phyloP scores from a whole-genome alignment of 1,140 invertebrate species.

The Catajapyx aquilonaris region DNA sequence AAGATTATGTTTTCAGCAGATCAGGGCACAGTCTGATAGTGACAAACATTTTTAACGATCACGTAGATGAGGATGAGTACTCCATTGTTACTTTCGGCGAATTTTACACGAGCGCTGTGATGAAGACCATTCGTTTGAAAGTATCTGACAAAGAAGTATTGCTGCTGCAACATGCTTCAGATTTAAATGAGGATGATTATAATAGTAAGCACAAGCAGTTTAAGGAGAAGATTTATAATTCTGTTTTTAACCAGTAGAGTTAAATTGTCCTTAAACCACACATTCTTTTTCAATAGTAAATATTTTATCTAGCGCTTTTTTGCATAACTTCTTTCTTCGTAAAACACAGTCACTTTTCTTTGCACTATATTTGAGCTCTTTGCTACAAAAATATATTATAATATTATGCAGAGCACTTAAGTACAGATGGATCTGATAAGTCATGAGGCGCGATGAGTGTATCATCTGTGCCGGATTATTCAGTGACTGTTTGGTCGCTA shows the following conservation, averaged over 20 bases:
- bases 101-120: not conserved
- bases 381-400: too few species aligned
- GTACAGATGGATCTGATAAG: too few species aligned
- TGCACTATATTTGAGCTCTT: too few species aligned
- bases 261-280: too few species aligned
- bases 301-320: too few species aligned
- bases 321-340: too few species aligned
- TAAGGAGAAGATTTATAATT: not conserved
- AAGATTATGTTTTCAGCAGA: not conserved
- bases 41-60: not conserved
- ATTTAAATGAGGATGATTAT: not conserved
- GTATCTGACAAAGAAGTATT: not conserved
- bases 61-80: not conserved
- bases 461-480: too few species aligned
- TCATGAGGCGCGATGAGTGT: too few species aligned
- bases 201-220: not conserved
- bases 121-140: not conserved
- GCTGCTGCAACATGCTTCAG: not conserved
- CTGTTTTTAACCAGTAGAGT: not conserved
- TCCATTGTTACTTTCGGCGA: not conserved
- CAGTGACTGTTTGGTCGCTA: too few species aligned
- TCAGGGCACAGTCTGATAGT: not conserved
- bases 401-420: too few species aligned
- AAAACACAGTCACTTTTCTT: too few species aligned
- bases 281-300: too few species aligned